phyloP scores from a whole-genome alignment of 2,113 vertebrate genomes.

The Erpornis zantholeuca region DNA sequence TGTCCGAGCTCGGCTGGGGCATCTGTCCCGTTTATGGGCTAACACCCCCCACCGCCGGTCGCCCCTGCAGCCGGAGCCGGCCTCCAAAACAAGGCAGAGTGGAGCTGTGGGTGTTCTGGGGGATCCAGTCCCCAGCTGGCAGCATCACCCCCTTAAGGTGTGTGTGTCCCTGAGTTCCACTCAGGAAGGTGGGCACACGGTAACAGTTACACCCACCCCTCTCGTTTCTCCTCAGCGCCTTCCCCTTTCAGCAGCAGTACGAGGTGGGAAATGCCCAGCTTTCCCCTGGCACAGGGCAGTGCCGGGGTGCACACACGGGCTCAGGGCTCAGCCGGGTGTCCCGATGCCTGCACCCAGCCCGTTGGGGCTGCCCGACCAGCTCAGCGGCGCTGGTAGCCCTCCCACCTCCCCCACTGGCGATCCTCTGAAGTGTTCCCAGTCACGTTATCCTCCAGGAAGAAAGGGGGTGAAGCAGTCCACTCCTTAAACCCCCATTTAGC shows the following conservation, averaged over 20 bases:
- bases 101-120: not conserved
- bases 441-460: not conserved
- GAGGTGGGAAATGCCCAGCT: not conserved
- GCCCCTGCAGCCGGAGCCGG: not conserved
- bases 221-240: not conserved
- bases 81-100: fast-evolving
- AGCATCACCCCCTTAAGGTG: not conserved
- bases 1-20: not conserved
- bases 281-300: fast-evolving
- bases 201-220: not conserved
- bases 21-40: not conserved
- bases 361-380: not conserved
- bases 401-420: not conserved
- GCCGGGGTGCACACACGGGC: not conserved
- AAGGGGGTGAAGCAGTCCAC: not conserved
- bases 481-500: not conserved
- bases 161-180: fast-evolving
- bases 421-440: not conserved
- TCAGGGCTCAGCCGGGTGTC: not conserved
- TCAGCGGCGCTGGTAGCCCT: not conserved
- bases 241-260: not conserved
- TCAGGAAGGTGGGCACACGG: not conserved
- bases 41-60: not conserved
- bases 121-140: not conserved
- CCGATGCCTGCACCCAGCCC: not conserved